A percentile compares a stretch with the other conserved stretches of the same genome.
These are phyloP conservation scores for Drosophila gaucha DNA, from an alignment of 2,888 invertebrate species.

Conservation along the genomic window DNA sequence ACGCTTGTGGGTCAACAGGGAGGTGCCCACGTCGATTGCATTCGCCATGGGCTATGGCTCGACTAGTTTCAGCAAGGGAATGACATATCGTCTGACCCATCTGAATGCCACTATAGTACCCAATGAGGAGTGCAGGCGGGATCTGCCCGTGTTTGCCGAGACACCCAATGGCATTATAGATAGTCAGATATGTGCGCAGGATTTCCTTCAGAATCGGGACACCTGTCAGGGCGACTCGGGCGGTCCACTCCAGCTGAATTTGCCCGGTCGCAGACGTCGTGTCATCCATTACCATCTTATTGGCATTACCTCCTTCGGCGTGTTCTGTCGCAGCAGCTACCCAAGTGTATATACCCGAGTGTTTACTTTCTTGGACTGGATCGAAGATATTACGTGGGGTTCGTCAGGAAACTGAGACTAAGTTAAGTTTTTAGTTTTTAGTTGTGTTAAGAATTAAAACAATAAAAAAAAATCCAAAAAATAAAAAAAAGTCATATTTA, in stretches of 20 bases:
- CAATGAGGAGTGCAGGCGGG: constrained; percentile 76
- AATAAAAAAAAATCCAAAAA: too few species aligned
- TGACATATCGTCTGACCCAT: constrained; percentile 81
- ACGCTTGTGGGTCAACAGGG: constrained; percentile 85
- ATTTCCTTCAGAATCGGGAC: constrained; percentile 76
- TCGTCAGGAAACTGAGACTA: background rate
- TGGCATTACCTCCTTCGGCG: constrained; percentile 84
- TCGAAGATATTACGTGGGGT: constrained; percentile 78
- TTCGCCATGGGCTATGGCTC: constrained; percentile 88
- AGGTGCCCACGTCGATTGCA: constrained; percentile 84
- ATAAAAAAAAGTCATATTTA: too few species aligned
- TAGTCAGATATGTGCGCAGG: constrained; percentile 83
- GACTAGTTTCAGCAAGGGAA: constrained; percentile 83
- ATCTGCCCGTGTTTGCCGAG: constrained; percentile 70
- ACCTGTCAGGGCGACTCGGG: constrained; percentile 84
- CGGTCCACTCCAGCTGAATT: constrained; percentile 82
- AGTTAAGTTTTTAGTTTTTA: too few species aligned
- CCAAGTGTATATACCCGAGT: constrained; percentile 83
- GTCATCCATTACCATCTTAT: constrained; percentile 79
- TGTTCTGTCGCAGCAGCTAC: constrained; percentile 78
- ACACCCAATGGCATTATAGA: constrained; percentile 73
- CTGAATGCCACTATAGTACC: constrained; percentile 79
- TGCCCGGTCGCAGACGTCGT: constrained; percentile 62
- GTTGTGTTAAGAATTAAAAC: too few species aligned
- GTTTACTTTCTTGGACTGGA: constrained; percentile 82